These are phyloP conservation scores for Copsychus sechellarum DNA, from an alignment of 2,113 vertebrate species.

Conservation along the genomic window DNA sequence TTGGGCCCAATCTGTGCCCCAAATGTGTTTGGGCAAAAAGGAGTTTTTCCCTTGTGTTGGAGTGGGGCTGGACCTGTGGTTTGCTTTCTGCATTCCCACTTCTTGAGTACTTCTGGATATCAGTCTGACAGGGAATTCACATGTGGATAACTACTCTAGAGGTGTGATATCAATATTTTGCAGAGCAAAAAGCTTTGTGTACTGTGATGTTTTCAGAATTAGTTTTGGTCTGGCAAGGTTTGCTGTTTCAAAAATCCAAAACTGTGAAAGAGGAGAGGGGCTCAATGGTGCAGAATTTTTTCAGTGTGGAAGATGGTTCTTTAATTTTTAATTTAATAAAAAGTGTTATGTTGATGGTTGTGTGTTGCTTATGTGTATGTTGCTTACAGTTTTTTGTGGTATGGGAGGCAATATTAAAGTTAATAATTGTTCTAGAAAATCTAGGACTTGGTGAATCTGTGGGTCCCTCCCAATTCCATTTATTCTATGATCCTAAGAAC, in stretches of 20 bases:
- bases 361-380: accelerated
- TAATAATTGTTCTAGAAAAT: neutral
- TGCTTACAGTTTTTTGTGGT: neutral
- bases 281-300: neutral
- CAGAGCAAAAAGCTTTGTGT: neutral
- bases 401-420: neutral
- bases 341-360: neutral
- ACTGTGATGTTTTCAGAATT: neutral
- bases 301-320: neutral
- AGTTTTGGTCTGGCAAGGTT: neutral
- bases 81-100: neutral
- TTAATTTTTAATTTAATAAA: neutral
- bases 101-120: neutral
- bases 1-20: neutral
- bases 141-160: neutral
- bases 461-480: neutral
- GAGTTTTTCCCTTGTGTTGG: neutral
- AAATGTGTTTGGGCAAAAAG: accelerated
- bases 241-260: neutral
- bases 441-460: neutral
- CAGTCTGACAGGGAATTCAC: neutral
- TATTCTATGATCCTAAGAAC: neutral
- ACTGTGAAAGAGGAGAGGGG: neutral
- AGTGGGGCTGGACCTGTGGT: neutral
- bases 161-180: neutral